Evolutionary conservation across 1,140 invertebrate genomes (phyloP).

Genomic region (Pogonognathellus flavescens): DNA sequence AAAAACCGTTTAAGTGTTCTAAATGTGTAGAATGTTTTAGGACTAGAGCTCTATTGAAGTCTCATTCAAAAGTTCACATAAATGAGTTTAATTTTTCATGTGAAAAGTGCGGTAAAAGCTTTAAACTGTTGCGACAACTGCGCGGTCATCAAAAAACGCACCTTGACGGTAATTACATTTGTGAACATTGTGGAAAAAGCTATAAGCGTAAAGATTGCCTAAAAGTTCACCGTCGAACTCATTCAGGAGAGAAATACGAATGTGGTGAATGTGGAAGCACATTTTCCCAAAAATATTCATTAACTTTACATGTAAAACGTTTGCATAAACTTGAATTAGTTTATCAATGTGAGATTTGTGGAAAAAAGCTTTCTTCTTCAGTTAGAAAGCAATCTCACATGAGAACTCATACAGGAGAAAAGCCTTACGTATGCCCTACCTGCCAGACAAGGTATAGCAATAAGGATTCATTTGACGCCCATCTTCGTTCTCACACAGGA

Average conservation of each 20-base stretch:
- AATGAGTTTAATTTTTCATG: background rate
- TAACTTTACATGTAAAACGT: background rate
- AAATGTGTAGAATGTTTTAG: background rate
- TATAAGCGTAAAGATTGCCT: background rate
- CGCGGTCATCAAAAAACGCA: background rate
- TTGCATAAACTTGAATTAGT: background rate
- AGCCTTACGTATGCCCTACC: background rate
- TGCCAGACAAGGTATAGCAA: background rate
- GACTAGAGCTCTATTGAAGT: background rate
- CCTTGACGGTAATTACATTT: background rate
- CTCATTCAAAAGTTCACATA: background rate
- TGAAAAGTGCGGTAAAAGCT: background rate
- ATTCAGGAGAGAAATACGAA: background rate
- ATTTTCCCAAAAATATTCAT: background rate
- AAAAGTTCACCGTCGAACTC: background rate
- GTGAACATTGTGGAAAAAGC: background rate
- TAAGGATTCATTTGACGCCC: background rate
- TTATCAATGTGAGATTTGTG: background rate
- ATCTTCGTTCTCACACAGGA: background rate
- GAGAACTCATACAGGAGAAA: background rate
- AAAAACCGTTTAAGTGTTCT: background rate
- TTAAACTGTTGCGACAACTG: background rate
- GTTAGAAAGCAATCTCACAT: background rate
- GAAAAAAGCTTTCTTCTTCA: background rate
- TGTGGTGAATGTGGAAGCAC: conserved; percentile 15